Percentiles rank a stretch among this genome's conserved stretches.
Evolutionary conservation across 2,888 invertebrate genomes (phyloP).

Genomic region (Drosophila lutescens): DNA sequence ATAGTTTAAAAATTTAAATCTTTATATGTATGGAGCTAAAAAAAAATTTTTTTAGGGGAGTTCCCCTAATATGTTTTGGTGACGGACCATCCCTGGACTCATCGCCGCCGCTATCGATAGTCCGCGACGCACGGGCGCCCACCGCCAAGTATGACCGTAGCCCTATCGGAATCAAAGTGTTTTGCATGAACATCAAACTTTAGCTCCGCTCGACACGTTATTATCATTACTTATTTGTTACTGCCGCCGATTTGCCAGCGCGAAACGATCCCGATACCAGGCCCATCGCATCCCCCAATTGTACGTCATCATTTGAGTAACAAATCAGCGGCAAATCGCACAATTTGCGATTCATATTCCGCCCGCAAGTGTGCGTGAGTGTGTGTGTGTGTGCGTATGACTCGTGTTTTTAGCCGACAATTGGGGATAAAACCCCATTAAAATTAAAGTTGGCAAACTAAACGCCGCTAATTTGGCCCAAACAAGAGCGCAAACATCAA

Average conservation of each 20-base stretch:
- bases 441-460: slow-evolving; percentile 9
- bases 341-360: slow-evolving; percentile 10
- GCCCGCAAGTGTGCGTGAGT: slow-evolving; percentile 21
- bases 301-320: slow-evolving; percentile 26
- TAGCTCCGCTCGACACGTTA: slow-evolving; percentile 16
- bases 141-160: slow-evolving; percentile 6
- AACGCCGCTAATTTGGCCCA: slow-evolving; percentile 12
- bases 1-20: neutral
- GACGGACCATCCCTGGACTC: neutral
- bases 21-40: neutral
- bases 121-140: neutral
- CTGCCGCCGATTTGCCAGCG: slow-evolving; percentile 29
- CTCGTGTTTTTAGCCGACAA: slow-evolving; percentile 76
- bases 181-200: slow-evolving; percentile 26
- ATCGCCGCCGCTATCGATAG: neutral
- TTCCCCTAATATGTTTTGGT: neutral
- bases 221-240: slow-evolving; percentile 34
- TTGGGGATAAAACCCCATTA: slow-evolving; percentile 27
- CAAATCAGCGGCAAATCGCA: slow-evolving; percentile 18
- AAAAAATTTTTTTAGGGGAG: neutral
- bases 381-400: slow-evolving; percentile 58
- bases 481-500: slow-evolving; percentile 20
- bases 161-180: slow-evolving; percentile 7
- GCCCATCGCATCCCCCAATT: slow-evolving; percentile 19
- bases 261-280: slow-evolving; percentile 10